Evolutionary conservation across 2,888 invertebrate species (phyloP).

Genomic region (Zeuzera pyrina): DNA sequence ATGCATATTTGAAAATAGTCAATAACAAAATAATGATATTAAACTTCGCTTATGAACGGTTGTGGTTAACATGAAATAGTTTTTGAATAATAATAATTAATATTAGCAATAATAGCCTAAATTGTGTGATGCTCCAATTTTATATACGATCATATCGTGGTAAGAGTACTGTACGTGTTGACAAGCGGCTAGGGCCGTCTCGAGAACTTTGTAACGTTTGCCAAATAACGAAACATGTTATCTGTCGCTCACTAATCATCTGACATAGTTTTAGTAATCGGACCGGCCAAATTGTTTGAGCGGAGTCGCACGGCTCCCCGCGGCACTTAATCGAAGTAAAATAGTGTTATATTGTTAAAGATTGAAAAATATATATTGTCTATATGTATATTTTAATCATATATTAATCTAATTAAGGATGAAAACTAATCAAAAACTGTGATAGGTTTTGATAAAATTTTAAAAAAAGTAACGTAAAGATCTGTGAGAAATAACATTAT

Average conservation of each 20-base stretch:
- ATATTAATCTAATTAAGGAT: conserved; percentile 70
- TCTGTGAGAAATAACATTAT: conserved; percentile 21
- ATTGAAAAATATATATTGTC: conserved; percentile 68
- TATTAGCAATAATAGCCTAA: conserved; percentile 70
- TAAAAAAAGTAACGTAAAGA: conserved; percentile 44
- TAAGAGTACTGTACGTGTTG: conserved; percentile 25
- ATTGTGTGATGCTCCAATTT: conserved; percentile 48
- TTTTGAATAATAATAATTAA: conserved; percentile 64
- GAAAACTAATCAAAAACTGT: conserved; percentile 73
- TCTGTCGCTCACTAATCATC: conserved; percentile 26
- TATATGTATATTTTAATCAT: conserved; percentile 72
- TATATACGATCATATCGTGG: conserved; percentile 62
- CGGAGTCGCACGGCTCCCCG: conserved; percentile 21
- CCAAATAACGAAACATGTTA: conserved; percentile 30
- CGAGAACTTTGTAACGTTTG: conserved; percentile 27
- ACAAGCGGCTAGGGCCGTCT: conserved; percentile 24
- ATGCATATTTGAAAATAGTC: conserved; percentile 63
- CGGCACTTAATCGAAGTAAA: conserved; percentile 55
- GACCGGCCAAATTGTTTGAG: conserved; percentile 15
- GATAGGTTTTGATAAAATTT: conserved; percentile 74
- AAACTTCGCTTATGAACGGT: conserved; percentile 73
- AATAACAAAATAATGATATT: conserved; percentile 67
- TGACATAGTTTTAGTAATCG: conserved; percentile 6
- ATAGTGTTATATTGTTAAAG: conserved; percentile 71
- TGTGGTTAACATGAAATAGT: conserved; percentile 71